phyloP scores from a whole-genome alignment of 2,888 invertebrate species.

The Psylliodes chrysocephalus region DNA sequence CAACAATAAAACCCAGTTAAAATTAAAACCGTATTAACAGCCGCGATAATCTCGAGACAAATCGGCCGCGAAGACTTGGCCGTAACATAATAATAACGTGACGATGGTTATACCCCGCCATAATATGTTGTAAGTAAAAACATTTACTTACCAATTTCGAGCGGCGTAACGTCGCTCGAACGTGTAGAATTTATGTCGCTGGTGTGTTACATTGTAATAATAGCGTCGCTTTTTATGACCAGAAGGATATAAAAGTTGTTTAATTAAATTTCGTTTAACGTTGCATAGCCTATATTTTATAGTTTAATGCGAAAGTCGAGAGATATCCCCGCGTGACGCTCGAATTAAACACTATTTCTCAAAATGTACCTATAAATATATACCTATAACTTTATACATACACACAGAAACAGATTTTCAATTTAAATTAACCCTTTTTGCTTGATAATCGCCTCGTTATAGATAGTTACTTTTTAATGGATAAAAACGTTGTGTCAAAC shows the following conservation, averaged over 20 bases:
- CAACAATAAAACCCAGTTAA: too few species aligned
- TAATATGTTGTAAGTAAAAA: constrained; percentile 40
- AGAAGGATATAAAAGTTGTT: constrained; percentile 63
- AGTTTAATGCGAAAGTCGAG: constrained; percentile 56
- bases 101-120: constrained; percentile 16
- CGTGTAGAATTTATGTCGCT: constrained; percentile 60
- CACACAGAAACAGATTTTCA: too few species aligned
- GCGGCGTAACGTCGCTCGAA: constrained; percentile 52
- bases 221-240: constrained; percentile 61
- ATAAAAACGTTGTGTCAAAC: too few species aligned
- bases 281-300: constrained; percentile 61
- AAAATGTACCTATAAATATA: too few species aligned
- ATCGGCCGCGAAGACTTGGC: constrained; percentile 1
- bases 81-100: constrained; percentile 13
- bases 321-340: constrained; percentile 52
- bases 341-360: constrained; percentile 51
- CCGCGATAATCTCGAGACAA: background rate
- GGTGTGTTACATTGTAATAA: constrained; percentile 61
- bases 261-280: constrained; percentile 64
- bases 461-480: too few species aligned
- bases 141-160: constrained; percentile 48
- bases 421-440: too few species aligned
- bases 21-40: too few species aligned
- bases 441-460: too few species aligned
- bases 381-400: too few species aligned